A percentile compares a stretch with the other conserved stretches of the same genome.
Conservation (phyloP, 2,888 invertebrate genomes). For the Scaptomyza cyrtandrae region DNA sequence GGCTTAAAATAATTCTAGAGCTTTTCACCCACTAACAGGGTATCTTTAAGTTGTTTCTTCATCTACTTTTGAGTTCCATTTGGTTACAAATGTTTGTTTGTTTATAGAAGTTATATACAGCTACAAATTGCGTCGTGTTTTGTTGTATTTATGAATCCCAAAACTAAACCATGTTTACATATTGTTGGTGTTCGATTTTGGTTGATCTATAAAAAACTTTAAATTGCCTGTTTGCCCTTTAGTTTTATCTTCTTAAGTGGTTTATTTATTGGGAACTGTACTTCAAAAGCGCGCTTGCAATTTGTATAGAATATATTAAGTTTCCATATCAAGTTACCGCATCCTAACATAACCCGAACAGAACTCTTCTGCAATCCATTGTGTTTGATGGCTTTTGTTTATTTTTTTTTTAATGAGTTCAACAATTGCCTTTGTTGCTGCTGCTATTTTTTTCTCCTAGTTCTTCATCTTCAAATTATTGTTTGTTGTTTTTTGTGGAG, state of each 20-base stretch:
- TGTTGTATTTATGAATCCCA: constrained; percentile 47
- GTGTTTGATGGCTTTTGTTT: constrained; percentile 49
- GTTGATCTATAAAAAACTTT: constrained; percentile 62
- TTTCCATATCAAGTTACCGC: constrained; percentile 69
- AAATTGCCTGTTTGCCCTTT: constrained; percentile 57
- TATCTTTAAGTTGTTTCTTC: not conserved
- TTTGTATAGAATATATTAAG: constrained; percentile 54
- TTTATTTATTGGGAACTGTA: constrained; percentile 57
- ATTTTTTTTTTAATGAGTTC: constrained; percentile 58
- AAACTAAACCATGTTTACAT: constrained; percentile 47
- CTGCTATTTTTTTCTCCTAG: not conserved
- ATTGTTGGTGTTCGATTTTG: constrained; percentile 15
- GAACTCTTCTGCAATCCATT: constrained; percentile 38
- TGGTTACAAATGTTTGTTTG: constrained; percentile 39
- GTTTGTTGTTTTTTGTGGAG: constrained; percentile 54
- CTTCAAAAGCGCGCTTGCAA: constrained; percentile 60
- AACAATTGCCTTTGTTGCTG: constrained; percentile 42
- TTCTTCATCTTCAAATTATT: constrained; percentile 24
- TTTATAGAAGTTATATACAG: constrained; percentile 38
- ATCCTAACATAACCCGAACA: constrained; percentile 31
- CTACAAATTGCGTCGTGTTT: constrained; percentile 43
- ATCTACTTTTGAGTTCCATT: constrained; percentile 6
- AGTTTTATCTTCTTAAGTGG: constrained; percentile 54
- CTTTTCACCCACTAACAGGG: not conserved
- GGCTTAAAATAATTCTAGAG: not conserved